Evolutionary conservation across 2,888 invertebrate genomes (phyloP).

Genomic region (Athetis lepigone): DNA sequence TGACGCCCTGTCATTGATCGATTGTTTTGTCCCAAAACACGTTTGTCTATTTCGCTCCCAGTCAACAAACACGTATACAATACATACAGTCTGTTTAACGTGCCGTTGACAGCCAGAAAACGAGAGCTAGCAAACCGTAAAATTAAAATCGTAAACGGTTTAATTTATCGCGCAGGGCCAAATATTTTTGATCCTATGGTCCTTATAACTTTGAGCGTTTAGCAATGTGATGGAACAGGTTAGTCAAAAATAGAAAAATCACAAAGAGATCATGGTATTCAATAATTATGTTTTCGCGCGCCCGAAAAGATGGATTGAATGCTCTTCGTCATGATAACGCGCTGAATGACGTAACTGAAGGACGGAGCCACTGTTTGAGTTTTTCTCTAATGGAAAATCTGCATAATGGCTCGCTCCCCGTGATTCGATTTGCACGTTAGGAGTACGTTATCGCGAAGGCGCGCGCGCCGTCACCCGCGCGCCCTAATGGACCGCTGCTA

Average conservation of each 20-base stretch:
- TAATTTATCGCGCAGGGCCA: constrained; percentile 26
- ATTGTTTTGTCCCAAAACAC: constrained; percentile 69
- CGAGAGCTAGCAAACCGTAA: constrained; percentile 73
- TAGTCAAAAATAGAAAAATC: too few species aligned
- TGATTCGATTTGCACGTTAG: constrained; percentile 87
- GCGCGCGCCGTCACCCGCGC: constrained; percentile 66
- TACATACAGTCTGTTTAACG: constrained; percentile 67
- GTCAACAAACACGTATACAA: constrained; percentile 58
- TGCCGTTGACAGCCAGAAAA: constrained; percentile 59
- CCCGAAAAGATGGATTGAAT: constrained; percentile 39
- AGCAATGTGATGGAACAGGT: not conserved
- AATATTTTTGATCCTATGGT: constrained; percentile 11
- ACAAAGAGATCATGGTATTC: not conserved
- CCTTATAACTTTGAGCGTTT: not conserved
- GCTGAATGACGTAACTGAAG: constrained; percentile 57
- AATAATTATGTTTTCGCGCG: not conserved
- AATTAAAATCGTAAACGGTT: constrained; percentile 71
- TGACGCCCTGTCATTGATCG: constrained; percentile 79
- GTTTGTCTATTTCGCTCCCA: constrained; percentile 62
- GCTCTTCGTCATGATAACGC: constrained; percentile 56
- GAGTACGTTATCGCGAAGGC: constrained; percentile 76
- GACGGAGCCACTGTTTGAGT: constrained; percentile 70
- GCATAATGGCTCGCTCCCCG: constrained; percentile 83
- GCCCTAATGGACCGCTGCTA: constrained; percentile 81
- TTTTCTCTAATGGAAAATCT: constrained; percentile 88